Evolutionary conservation across 2,888 invertebrate species (phyloP).

Genomic region (Sericinus montela): DNA sequence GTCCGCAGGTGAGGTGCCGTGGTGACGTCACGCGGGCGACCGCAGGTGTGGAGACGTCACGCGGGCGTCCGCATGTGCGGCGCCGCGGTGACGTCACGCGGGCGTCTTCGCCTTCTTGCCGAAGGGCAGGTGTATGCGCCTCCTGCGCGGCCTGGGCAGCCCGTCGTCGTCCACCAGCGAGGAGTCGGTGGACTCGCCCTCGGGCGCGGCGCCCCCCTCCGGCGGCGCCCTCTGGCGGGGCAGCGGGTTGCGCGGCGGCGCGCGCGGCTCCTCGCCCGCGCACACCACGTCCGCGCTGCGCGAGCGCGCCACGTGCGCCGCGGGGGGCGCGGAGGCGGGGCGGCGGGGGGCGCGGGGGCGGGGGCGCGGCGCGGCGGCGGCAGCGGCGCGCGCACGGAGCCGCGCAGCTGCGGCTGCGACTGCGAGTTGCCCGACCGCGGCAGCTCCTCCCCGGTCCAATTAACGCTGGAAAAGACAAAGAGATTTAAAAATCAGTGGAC

Average conservation of each 20-base stretch:
- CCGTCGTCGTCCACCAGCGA: slow-evolving; percentile 83
- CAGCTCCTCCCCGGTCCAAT: slow-evolving; percentile 68
- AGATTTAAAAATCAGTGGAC: no score
- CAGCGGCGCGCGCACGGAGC: slow-evolving; percentile 37
- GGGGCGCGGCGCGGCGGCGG: slow-evolving; percentile 30
- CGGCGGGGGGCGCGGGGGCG: slow-evolving; percentile 37
- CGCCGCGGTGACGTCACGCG: slow-evolving; percentile 59
- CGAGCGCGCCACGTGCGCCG: no score
- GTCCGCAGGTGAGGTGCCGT: no score
- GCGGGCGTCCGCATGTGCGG: no score
- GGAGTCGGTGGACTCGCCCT: slow-evolving; percentile 86
- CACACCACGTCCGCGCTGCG: slow-evolving; percentile 54
- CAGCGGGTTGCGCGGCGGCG: slow-evolving; percentile 43
- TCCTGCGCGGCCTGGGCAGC: slow-evolving; percentile 72
- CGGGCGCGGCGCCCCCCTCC: slow-evolving; percentile 50
- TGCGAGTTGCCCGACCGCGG: slow-evolving; percentile 47
- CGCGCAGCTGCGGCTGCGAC: slow-evolving; percentile 57
- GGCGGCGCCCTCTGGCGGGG: slow-evolving; percentile 27
- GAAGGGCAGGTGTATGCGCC: slow-evolving; percentile 83
- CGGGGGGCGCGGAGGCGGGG: slow-evolving; percentile 36
- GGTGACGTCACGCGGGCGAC: no score
- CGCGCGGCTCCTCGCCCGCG: slow-evolving; percentile 40
- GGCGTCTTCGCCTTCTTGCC: slow-evolving; percentile 79
- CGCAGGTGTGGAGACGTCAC: no score
- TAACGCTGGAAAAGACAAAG: slow-evolving; percentile 51